Evolutionary conservation across 2,797 vertebrate species (phyloP).

Genomic region (Mormyrops boulengeri): DNA sequence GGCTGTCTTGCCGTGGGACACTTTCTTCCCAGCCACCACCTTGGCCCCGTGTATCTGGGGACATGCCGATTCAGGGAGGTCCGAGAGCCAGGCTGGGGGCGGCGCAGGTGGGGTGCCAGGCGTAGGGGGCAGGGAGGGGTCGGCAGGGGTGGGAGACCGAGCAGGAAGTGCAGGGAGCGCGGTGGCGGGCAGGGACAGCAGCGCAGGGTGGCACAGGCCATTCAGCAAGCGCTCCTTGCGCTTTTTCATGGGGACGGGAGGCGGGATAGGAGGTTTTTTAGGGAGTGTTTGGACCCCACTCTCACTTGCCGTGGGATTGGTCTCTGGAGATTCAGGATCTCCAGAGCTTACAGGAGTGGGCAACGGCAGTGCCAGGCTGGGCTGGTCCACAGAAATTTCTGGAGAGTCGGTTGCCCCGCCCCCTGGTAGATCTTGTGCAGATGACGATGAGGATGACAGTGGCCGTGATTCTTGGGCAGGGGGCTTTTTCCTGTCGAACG

Average conservation of each 20-base stretch:
- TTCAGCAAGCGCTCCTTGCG: constrained; percentile 82
- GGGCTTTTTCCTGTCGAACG: constrained; percentile 43
- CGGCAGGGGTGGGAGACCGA: constrained; percentile 35
- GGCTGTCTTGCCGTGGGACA: constrained; percentile 70
- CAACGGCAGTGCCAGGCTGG: constrained; percentile 52
- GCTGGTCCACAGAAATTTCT: constrained; percentile 39
- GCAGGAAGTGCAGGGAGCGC: neutral
- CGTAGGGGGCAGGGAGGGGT: constrained; percentile 27
- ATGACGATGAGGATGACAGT: neutral
- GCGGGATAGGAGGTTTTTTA: constrained; percentile 84
- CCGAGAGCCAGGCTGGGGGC: constrained; percentile 76
- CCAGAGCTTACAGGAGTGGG: constrained; percentile 35
- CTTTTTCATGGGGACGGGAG: constrained; percentile 93
- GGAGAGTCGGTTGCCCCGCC: constrained; percentile 29
- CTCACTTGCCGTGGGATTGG: constrained; percentile 29
- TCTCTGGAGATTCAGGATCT: constrained; percentile 33
- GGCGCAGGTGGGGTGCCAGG: constrained; percentile 51
- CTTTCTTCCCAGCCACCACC: constrained; percentile 65
- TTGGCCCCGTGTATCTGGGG: constrained; percentile 73
- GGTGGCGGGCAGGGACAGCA: constrained; percentile 47
- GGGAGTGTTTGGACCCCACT: constrained; percentile 60
- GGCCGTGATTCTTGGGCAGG: neutral
- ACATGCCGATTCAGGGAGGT: constrained; percentile 65
- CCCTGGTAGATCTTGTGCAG: neutral
- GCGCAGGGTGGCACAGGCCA: constrained; percentile 68